A percentile compares a stretch with the other conserved stretches of the same genome.
Evolutionary conservation across 2,113 vertebrate species (phyloP).

Genomic region (Pimephales promelas): DNA sequence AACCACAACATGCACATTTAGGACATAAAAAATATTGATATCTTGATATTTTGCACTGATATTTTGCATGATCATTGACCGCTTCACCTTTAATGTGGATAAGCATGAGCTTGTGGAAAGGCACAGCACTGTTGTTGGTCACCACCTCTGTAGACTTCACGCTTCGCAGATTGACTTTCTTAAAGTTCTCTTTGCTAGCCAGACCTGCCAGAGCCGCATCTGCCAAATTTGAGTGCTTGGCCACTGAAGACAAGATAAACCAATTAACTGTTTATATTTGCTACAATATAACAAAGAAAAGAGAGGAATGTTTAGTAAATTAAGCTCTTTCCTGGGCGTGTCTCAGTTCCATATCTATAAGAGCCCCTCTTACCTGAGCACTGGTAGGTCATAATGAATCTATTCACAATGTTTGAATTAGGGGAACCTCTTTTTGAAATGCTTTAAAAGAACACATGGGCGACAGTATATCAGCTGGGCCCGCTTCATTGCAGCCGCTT

Average conservation of each 20-base stretch:
- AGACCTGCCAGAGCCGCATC: constrained; percentile 79
- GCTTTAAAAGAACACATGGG: too few relatives aligned
- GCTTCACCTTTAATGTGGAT: constrained; percentile 81
- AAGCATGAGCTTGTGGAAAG: constrained; percentile 81
- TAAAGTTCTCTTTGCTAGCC: constrained; percentile 83
- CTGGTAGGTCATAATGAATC: too few relatives aligned
- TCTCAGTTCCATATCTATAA: too few relatives aligned
- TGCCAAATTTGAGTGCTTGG: constrained; percentile 79
- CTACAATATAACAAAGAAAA: neutral
- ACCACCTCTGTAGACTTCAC: constrained; percentile 78
- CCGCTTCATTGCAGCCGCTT: too few relatives aligned
- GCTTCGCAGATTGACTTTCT: constrained; percentile 76
- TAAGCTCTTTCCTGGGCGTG: neutral
- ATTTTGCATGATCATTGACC: neutral
- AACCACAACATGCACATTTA: neutral
- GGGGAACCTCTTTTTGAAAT: too few relatives aligned
- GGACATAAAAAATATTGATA: neutral
- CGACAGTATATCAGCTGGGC: too few relatives aligned
- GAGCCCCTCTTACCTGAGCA: too few relatives aligned
- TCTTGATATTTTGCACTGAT: neutral
- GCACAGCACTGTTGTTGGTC: constrained; percentile 79
- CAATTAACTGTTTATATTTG: neutral
- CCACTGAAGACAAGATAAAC: constrained; percentile 67
- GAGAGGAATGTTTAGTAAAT: neutral
- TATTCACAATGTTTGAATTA: too few relatives aligned